Evolutionary conservation across 2,113 vertebrate genomes (phyloP), one percentile per base, ranked within the genome.

Genomic region (Pollimyrus isidori): DNA sequence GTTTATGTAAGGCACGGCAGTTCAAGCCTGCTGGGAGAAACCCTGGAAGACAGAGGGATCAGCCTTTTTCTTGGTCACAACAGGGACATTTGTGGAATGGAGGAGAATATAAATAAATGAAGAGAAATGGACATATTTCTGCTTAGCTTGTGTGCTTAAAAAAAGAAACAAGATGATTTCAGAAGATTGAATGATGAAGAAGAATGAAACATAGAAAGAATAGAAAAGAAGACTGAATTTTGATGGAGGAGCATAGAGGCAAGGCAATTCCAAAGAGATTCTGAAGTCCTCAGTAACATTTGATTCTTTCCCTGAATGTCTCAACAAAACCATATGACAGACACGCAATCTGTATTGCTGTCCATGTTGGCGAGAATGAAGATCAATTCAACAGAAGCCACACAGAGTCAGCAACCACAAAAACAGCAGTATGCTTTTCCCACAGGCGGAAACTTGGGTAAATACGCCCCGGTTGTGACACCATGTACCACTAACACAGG

Each of bases 311-410:
- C 23, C 62, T 92, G 91, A 91, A 96, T 96, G 96, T 95, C 94
- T 92, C 92, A 93, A 91, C 84, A 73, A 76, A 92, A 92, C 82
- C 21, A 92, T 56, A 88, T 88, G 50, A 87, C 90, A 73, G 94
- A 96, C 90, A 73, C 84, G 45, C 95, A 96, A 89, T 91, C 89
- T 45, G 87, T 96, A 91, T 88, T 96, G 92, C 95, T 95, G 91
- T 96, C 95, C 53, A 96, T 96, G 95, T 93, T 96, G 93, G 93
- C 95, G 93, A 95, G 87, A 91, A 91, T 96, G 91, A 94, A 87
- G 90, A 92, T 96, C 56, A 95, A 95, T 88, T 50, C 93, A 0
- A 9, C 58, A 23, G 2, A 90, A 26, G 30, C 48, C 48, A n/a
- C 39, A 73, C 39, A 83, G 30, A 84, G 88, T 84, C 50, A 23